Base-by-base conservation (phyloP, 2,888 invertebrate genomes). In the Luperina testacea region DNA sequence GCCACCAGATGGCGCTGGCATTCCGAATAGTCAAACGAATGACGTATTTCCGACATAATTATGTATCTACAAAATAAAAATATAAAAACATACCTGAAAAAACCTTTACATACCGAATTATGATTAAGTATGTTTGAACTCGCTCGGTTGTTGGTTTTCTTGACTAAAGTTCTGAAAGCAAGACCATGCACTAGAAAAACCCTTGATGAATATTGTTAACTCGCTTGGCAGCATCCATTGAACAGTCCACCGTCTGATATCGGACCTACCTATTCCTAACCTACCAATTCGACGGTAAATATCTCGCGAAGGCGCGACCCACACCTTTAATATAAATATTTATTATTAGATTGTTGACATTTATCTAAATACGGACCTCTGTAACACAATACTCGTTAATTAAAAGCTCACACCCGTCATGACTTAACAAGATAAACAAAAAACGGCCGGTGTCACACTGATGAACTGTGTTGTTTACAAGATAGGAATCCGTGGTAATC, bases 381-480 rank as follows among this genome's bases (percentile, higher is more conserved):
- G 53, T 61, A 45, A 48, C 27, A 85, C 45, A 81, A 80, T 80
- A n/a, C 81, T 61, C 45, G 27, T 51, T 81, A 81, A 85, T 82
- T 82, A 81, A 81, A 73, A 69, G 53, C 74, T 71, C 38, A 61
- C 65, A 70, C 65, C 64, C 27, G 74, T 69, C 69, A 85, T n/a
- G 73, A 48, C 20, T 67, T 83, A 63, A 81, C 73, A 32, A 42
- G 67, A 85, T 53, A 71, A 65, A 80, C 73, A 81, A 86, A 82
- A 83, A 78, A 61, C 48, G 27, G 48, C 17, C 32, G 51, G n/a
- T 83, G 78, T 86, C 82, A 82, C 27, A 20, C 67, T 72, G 59
- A 86, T 83, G 84, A 65, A 78, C 84, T 57, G 69, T 42, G 57
- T 80, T 81, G 81, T 84, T 80, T 76, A 74, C 81, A 72, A 48